Conservation (phyloP, 2,797 vertebrate genomes). For the Eulemur mongoz region DNA sequence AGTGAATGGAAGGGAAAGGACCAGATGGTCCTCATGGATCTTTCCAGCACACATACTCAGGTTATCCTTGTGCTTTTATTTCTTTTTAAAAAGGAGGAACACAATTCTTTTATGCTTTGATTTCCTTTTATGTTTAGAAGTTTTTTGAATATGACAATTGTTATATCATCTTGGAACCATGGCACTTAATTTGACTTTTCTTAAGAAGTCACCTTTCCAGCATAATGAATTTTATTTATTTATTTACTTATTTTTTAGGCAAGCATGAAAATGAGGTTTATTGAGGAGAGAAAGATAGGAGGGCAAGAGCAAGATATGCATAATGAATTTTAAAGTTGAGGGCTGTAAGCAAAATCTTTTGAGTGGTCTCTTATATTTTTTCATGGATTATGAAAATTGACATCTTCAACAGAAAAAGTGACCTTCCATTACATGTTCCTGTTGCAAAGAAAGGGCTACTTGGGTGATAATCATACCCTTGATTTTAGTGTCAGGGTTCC, state of each 20-base stretch:
- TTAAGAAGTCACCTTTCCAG: neutral
- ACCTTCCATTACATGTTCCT: neutral
- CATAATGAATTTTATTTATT: neutral
- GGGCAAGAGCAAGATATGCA: too few relatives aligned
- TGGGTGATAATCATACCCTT: neutral
- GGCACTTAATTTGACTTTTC: neutral
- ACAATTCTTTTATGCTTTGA: neutral
- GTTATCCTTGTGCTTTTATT: neutral
- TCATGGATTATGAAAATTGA: slow-evolving; percentile 7
- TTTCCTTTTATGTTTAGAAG: neutral
- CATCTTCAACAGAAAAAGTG: neutral
- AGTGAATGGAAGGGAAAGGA: neutral
- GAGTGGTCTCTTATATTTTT: neutral
- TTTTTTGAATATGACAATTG: neutral
- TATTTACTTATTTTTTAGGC: too few relatives aligned
- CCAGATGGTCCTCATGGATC: neutral
- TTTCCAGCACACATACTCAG: neutral
- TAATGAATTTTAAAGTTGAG: slow-evolving; percentile 6
- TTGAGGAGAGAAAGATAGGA: too few relatives aligned
- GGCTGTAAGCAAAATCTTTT: neutral
- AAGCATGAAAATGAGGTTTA: too few relatives aligned
- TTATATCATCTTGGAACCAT: neutral
- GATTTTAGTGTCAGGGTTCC: neutral
- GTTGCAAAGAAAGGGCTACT: neutral
- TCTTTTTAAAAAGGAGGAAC: neutral